Base-by-base conservation (phyloP, 2,797 vertebrate species). In the Pyrocephalus nanus region DNA sequence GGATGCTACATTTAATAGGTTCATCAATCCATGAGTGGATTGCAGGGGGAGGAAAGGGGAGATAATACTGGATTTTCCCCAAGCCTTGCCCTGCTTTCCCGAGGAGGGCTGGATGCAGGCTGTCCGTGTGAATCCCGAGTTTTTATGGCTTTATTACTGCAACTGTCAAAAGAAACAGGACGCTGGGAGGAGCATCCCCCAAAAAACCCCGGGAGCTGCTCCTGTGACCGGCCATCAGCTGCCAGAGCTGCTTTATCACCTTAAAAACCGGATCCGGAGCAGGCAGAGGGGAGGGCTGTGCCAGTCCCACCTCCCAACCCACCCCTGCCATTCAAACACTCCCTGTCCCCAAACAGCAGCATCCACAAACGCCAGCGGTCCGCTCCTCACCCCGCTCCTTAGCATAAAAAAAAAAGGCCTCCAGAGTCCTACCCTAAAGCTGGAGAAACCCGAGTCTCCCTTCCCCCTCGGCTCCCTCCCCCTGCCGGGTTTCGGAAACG, bases 401-500 rank as follows among this genome's bases (percentile, higher is more conserved):
- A 72, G 90, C 67, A 57, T 34, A 71, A 92, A 92, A 87, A 40
- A n/a, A 92, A 92, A 15, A 42, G 62, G 42, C 72, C 89, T 92
- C 34, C 0, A 45, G 87, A 87, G 82, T 64, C 81, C 89, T 85
- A 71, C 66, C 94, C 92, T 58, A 73, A 79, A 86, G 75, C 72
- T 1, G 57, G 75, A 92, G 85, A 85, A 90, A 87, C 78, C 85
- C 21, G 54, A 83, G 61, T 47, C 74, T 93, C 90, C 91, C 91
- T 92, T 95, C 93, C 94, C 94, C 95, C 90, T 81, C 54, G 27
- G 90, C 86, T 89, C 75, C 82, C 92, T 88, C 87, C 88, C 86
- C 88, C 92, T n/a, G 87, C 90, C 20, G 85, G 27, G 27, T 92
- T 86, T 92, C 89, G 92, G 94, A 96, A 96, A 90, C 34, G 12